Evolutionary conservation across 2,888 invertebrate species (phyloP).

Genomic region (Macrosiphum euphorbiae): DNA sequence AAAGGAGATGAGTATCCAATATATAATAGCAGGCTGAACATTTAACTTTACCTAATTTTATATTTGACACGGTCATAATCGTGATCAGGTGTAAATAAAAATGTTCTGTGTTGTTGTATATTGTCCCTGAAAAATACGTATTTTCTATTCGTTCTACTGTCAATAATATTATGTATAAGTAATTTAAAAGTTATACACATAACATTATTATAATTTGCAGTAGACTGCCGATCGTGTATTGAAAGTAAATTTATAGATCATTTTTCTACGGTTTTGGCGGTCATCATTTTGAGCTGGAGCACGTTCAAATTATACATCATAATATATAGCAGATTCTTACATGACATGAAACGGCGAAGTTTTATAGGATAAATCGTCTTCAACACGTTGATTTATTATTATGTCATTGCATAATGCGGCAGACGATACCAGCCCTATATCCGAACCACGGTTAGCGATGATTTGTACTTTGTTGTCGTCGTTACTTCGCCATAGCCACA

Average conservation of each 20-base stretch:
- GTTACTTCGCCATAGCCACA: not conserved
- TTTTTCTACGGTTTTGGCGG: not conserved
- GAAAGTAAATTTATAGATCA: not conserved
- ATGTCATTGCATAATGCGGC: not conserved
- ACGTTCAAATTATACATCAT: not conserved
- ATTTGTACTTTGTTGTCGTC: constrained; percentile 13
- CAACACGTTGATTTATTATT: not conserved
- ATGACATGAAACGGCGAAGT: not conserved
- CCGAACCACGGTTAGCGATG: not conserved
- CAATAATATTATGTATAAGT: not conserved
- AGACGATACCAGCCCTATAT: not conserved
- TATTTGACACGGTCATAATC: not conserved
- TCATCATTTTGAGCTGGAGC: not conserved
- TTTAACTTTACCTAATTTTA: not conserved
- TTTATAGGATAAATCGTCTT: not conserved
- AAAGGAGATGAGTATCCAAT: not conserved
- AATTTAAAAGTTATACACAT: not conserved
- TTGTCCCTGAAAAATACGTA: not conserved
- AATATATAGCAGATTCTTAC: not conserved
- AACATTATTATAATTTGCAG: not conserved
- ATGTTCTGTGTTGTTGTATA: not conserved
- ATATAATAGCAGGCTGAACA: not conserved
- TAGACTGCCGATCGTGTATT: not conserved
- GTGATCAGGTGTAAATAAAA: not conserved
- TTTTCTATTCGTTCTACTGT: not conserved